A percentile compares a stretch with the other conserved stretches of the same genome.
These are phyloP conservation scores for Mesorhabditis sp. DNA, from an alignment of 2,888 invertebrate genomes.

Conservation along the genomic window DNA sequence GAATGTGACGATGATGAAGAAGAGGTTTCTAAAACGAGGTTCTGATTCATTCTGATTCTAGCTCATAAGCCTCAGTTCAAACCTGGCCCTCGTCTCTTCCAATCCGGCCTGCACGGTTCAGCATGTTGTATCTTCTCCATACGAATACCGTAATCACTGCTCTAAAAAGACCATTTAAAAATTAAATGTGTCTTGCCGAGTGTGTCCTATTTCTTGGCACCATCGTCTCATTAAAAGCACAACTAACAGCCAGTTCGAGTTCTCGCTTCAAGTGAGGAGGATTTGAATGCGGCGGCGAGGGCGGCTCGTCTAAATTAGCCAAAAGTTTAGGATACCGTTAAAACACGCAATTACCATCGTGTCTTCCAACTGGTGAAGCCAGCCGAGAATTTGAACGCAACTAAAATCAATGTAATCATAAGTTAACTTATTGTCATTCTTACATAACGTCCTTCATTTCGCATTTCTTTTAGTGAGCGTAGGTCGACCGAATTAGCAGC, in stretches of 20 bases:
- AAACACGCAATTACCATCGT: background rate
- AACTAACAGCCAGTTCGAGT: background rate
- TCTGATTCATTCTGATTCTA: background rate
- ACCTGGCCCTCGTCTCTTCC: background rate
- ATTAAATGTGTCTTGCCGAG: background rate
- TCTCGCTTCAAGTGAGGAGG: background rate
- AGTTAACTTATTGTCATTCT: background rate
- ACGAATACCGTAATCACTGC: background rate
- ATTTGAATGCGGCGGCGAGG: background rate
- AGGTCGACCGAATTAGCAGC: background rate
- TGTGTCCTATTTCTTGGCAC: background rate
- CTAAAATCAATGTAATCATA: background rate
- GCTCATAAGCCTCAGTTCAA: no score
- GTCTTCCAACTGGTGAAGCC: background rate
- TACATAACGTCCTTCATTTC: background rate
- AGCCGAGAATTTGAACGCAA: background rate
- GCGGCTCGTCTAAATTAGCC: background rate
- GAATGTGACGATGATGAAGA: background rate
- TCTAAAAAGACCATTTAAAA: background rate
- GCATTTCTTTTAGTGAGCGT: background rate
- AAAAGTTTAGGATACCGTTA: no score
- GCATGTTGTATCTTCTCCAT: background rate
- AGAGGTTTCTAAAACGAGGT: background rate
- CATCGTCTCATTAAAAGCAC: constrained; percentile 6
- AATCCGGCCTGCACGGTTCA: background rate